Conservation (phyloP, 1,140 invertebrate genomes). For the Aphelenchoides fujianensis region DNA sequence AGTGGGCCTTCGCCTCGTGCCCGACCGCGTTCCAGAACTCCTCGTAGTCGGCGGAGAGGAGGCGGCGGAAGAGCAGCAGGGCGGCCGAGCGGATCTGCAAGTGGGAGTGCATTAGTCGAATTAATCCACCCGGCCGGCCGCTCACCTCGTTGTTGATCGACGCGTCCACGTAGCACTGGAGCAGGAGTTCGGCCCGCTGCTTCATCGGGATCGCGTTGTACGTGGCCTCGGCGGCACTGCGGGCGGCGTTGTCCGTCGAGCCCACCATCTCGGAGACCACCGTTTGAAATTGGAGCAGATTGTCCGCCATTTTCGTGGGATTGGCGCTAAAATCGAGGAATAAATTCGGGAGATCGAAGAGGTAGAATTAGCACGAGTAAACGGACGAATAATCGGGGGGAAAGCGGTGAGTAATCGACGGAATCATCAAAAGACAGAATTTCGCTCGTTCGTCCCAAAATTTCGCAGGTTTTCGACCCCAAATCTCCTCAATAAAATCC, state of each 20-base stretch:
- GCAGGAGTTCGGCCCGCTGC: conserved; percentile 12
- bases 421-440: too few relatives aligned
- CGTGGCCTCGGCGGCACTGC: conserved; percentile 13
- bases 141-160: conserved; percentile 41
- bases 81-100: conserved; percentile 74
- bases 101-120: too few relatives aligned
- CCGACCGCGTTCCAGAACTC: conserved; percentile 78
- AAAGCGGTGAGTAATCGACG: too few relatives aligned
- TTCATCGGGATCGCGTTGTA: conserved; percentile 22
- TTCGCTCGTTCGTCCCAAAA: too few relatives aligned
- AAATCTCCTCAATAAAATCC: too few relatives aligned
- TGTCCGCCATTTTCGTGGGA: too few relatives aligned
- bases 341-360: too few relatives aligned
- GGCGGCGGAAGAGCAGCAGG: conserved; percentile 80
- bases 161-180: conserved; percentile 18
- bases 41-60: conserved; percentile 82
- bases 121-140: neutral
- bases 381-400: too few relatives aligned
- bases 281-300: conserved; percentile 12
- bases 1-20: conserved; percentile 75
- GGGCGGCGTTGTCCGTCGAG: conserved; percentile 13
- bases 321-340: too few relatives aligned
- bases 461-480: too few relatives aligned
- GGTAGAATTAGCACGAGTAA: too few relatives aligned
- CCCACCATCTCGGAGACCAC: neutral